Conservation (phyloP, 2,888 invertebrate genomes). For the Vanessa cardui region DNA sequence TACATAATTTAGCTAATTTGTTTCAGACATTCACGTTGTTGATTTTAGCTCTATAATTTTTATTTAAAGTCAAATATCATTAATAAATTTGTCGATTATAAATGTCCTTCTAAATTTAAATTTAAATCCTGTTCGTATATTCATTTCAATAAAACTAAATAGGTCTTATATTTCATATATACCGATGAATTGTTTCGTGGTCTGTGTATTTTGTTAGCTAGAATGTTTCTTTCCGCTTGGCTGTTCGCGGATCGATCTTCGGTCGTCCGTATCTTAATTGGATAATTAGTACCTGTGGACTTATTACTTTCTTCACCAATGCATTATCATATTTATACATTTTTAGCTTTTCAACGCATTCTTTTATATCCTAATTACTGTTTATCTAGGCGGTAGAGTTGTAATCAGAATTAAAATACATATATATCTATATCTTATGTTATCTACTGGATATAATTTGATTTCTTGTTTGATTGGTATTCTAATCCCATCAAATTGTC, state of each 20-base stretch:
- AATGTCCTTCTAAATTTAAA: too few species aligned
- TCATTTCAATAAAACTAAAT: too few species aligned
- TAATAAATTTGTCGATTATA: too few species aligned
- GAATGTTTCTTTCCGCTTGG: slow-evolving; percentile 25
- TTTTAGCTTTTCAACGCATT: slow-evolving; percentile 18
- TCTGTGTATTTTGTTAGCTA: slow-evolving; percentile 16
- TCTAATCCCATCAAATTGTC: too few species aligned
- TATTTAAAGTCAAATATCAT: too few species aligned
- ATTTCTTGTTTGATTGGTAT: too few species aligned
- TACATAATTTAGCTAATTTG: too few species aligned
- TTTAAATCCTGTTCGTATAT: too few species aligned
- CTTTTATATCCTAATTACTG: not conserved
- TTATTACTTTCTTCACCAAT: slow-evolving; percentile 40
- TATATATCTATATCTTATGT: too few species aligned
- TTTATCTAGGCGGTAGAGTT: not conserved
- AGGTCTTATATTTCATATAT: not conserved
- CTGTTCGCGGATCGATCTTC: slow-evolving; percentile 34
- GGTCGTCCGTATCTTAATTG: slow-evolving; percentile 44
- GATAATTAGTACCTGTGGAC: slow-evolving; percentile 43
- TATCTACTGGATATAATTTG: too few species aligned
- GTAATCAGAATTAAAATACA: not conserved
- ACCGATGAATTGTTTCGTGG: not conserved
- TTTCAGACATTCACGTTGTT: too few species aligned
- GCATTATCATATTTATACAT: slow-evolving; percentile 31
- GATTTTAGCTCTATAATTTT: too few species aligned